Base-by-base conservation (phyloP, 1,140 invertebrate genomes). In the Pseudomyrmex flavicornis region DNA sequence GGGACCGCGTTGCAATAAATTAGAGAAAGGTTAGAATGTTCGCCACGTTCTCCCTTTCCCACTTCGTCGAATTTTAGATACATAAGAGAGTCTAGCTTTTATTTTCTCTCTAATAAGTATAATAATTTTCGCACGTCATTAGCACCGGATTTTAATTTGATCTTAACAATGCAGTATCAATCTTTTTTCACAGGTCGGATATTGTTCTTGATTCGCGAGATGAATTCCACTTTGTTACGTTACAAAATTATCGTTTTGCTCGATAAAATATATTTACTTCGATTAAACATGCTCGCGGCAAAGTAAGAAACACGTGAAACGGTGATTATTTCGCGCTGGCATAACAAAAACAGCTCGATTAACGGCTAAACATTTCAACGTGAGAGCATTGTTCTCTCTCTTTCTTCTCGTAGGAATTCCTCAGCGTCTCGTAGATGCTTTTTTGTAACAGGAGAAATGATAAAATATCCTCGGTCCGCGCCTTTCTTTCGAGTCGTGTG, bases 401-500 rank as follows among this genome's bases (percentile, higher is more conserved):
- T n/a, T 17, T 54, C 73, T 35, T 35, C 35, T 35, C 12, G 35
- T 46, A 82, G 68, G 73, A 85, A 88, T 88, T 88, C 83, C 84
- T 82, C 48, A 12, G 62, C 22, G 56, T 62, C 46, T 62, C 61
- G 61, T 82, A 73, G 75, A 35, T 56, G 72, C 83, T 59, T 85
- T 86, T 88, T 88, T 76, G 68, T 85, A 84, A 66, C 56, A 82
- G 61, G 73, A 89, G 87, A 89, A 89, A 89, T 88, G 88, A 89
- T 89, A 89, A 89, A 89, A 89, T 89, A 89, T 89, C 82, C 82
- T 63, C 17, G 72, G 62, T 65, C 69, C 80, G 84, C 83, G 79
- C 76, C 87, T 89, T 89, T 89, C 88, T 89, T 89, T 89, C 88
- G 85, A 89, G 85, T 89, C 87, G 79, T 86, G 88, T 76, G 85